Base-by-base conservation (phyloP, 2,113 vertebrate genomes). In the Otus sunia region DNA sequence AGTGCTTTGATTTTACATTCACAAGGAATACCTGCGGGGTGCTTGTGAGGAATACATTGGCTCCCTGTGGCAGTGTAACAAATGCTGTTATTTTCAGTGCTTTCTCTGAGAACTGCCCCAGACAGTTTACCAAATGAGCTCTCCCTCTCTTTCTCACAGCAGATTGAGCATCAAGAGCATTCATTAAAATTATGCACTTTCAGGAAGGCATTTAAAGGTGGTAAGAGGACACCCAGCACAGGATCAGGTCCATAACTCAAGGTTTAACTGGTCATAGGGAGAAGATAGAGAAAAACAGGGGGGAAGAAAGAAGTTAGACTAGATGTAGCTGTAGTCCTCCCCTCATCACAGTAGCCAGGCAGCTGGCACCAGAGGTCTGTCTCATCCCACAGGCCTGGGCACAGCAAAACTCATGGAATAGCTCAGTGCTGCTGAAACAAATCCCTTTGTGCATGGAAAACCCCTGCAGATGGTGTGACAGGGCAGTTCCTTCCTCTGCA, bases 11-110 rank as follows among this genome's bases (percentile, higher is more conserved):
- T 83, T 85, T 77, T 73, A 14, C 64, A 13, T 74, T 84, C 68
- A n/a, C 11, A 6, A 53, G 55, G 39, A 77, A 53, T 6, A 26
- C 15, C 34, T 20, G 1, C 0, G 0, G 39, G 10, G 20, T 39
- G 13, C 3, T 53, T 58, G 39, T 4, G 2, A 23, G 60, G 52
- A 77, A 60, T 15, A 37, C 12, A 11, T 1, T 10, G 66, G 29
- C 15, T 92, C 43, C 62, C 27, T 18, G 16, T 9, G 14, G 34
- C 72, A 36, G 26, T 19, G 17, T 32, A 22, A 58, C 2, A 0
- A 69, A 23, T 30, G 6, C 18, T 53, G 11, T 36, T 36, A 13
- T 63, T 63, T 59, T 68, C 74, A 75, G 43, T 10, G 25, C 52
- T 64, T 79, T 75, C 60, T 27, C 52, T 0, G 1, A 88, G 22